These are phyloP conservation scores for Australoheros facetus DNA, from an alignment of 2,797 vertebrate genomes.

Conservation along the genomic window DNA sequence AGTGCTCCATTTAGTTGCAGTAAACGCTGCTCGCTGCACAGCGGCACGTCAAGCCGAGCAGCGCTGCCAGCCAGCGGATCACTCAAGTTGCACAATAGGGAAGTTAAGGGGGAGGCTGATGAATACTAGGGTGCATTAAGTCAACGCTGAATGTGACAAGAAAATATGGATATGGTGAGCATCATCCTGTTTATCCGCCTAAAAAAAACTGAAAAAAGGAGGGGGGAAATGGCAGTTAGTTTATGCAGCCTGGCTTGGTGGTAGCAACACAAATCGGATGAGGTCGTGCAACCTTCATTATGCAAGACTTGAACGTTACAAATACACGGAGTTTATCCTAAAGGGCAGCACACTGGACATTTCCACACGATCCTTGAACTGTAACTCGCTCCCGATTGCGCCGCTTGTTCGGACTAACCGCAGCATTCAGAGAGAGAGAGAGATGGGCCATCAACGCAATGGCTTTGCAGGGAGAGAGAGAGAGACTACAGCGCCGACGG, in stretches of 20 bases:
- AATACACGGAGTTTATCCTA: conserved; percentile 37
- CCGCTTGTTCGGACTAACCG: conserved; percentile 44
- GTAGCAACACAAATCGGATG: conserved; percentile 33
- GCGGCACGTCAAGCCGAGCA: conserved; percentile 52
- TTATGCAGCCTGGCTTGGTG: conserved; percentile 21
- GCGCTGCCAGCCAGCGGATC: conserved; percentile 53
- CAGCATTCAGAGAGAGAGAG: conserved; percentile 58
- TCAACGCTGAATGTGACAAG: conserved; percentile 14
- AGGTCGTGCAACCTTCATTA: conserved; percentile 67
- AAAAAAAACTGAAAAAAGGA: not conserved
- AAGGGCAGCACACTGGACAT: conserved; percentile 38
- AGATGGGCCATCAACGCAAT: conserved; percentile 70
- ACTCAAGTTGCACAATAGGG: conserved; percentile 73
- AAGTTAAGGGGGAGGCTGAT: conserved; percentile 56
- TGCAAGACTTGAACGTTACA: conserved; percentile 57
- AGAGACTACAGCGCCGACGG: conserved; percentile 57
- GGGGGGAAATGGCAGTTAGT: conserved; percentile 13
- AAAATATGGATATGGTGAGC: not conserved
- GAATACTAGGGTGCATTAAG: conserved; percentile 26
- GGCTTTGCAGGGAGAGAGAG: conserved; percentile 62
- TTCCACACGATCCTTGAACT: conserved; percentile 34
- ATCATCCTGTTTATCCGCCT: not conserved
- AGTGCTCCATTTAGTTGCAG: conserved; percentile 7
- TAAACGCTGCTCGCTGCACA: conserved; percentile 15
- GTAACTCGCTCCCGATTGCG: conserved; percentile 33